phyloP scores from a whole-genome alignment of 2,113 vertebrate genomes.

The Hippocampus zosterae region DNA sequence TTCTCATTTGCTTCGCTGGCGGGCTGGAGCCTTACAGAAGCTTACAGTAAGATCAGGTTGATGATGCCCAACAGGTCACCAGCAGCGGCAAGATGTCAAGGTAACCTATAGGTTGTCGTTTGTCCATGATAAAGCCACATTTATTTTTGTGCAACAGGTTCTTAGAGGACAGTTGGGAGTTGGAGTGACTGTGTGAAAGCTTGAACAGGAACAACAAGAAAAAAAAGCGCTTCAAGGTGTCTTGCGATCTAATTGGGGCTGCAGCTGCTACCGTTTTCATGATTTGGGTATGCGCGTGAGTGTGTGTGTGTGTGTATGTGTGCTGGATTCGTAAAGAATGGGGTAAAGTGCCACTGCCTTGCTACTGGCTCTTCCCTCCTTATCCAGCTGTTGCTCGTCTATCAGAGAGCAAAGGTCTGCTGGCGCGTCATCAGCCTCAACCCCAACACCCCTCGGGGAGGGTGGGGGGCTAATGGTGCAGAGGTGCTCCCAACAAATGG shows the following conservation, averaged over 20 bases:
- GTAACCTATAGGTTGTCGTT: background rate
- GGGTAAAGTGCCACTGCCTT: conserved; percentile 42
- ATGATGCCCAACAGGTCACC: background rate
- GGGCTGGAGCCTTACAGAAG: background rate
- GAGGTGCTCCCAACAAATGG: background rate
- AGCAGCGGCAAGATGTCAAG: background rate
- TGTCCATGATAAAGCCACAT: background rate
- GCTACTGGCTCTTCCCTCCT: conserved; percentile 34
- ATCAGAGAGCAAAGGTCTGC: conserved; percentile 61
- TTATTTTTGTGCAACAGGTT: background rate
- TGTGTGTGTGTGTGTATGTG: conserved; percentile 20
- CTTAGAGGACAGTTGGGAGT: background rate
- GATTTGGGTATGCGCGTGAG: conserved; percentile 36
- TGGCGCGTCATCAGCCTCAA: conserved; percentile 50
- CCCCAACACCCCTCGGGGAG: conserved; percentile 37
- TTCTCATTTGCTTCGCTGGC: no score
- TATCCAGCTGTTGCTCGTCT: conserved; percentile 73
- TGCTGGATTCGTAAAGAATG: conserved; percentile 6
- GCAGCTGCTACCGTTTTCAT: conserved; percentile 60
- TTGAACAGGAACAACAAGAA: background rate
- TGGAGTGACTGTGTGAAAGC: background rate
- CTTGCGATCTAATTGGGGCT: conserved; percentile 65
- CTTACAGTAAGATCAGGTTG: background rate
- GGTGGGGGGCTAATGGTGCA: background rate
- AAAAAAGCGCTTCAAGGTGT: conserved; percentile 51